These are phyloP conservation scores for Tautogolabrus adspersus DNA, from an alignment of 2,113 vertebrate genomes.

Conservation along the genomic window DNA sequence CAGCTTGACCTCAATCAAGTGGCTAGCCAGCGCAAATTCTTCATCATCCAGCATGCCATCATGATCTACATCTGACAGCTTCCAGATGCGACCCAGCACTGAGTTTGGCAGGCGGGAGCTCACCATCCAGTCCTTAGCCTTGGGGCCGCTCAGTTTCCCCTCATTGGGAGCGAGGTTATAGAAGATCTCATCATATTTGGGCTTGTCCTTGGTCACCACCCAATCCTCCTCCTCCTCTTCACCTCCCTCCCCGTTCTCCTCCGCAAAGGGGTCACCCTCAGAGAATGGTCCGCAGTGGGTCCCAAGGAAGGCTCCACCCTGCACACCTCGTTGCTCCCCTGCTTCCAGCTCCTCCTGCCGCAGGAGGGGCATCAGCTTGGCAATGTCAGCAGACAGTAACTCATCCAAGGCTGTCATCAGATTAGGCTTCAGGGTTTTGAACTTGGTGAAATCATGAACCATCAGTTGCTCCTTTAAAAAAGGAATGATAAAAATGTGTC, in stretches of 20 bases:
- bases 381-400: constrained; percentile 87
- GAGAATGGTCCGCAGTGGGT: constrained; percentile 89
- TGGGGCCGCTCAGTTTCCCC: constrained; percentile 91
- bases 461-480: constrained; percentile 87
- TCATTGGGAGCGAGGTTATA: constrained; percentile 91
- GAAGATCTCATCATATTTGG: constrained; percentile 96
- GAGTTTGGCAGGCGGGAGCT: constrained; percentile 94
- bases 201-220: constrained; percentile 95
- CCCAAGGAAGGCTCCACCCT: constrained; percentile 91
- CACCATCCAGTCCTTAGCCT: constrained; percentile 94
- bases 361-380: constrained; percentile 92
- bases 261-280: constrained; percentile 84
- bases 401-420: constrained; percentile 89
- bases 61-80: constrained; percentile 92
- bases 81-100: constrained; percentile 94
- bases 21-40: constrained; percentile 93
- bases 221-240: constrained; percentile 89
- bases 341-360: constrained; percentile 92
- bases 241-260: constrained; percentile 71
- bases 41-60: constrained; percentile 95
- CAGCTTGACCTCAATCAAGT: constrained; percentile 93
- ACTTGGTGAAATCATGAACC: constrained; percentile 92
- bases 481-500: neutral
- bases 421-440: constrained; percentile 89
- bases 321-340: constrained; percentile 84